A percentile compares a stretch with the other conserved stretches of the same genome.
These are phyloP conservation scores for Myoxocephalus aenaeus DNA, from an alignment of 2,797 vertebrate species.

Conservation along the genomic window DNA sequence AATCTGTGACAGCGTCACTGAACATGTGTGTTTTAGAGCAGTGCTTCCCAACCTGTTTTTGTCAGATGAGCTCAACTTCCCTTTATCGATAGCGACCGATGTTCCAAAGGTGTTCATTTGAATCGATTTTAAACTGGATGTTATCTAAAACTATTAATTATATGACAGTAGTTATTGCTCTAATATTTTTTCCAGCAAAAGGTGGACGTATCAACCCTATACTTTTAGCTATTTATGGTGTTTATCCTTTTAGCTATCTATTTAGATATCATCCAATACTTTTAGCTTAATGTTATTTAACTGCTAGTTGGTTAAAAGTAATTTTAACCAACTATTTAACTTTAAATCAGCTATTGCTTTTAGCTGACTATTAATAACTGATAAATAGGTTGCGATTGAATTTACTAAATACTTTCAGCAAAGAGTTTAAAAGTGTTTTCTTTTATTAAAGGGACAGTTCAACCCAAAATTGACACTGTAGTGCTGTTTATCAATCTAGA, in stretches of 20 bases:
- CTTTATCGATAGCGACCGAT: neutral
- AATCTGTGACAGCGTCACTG: constrained; percentile 44
- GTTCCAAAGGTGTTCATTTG: neutral
- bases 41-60: neutral
- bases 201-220: neutral
- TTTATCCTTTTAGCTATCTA: neutral
- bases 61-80: constrained; percentile 2
- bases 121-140: neutral
- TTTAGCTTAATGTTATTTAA: neutral
- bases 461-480: neutral
- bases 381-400: neutral
- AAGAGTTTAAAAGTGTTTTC: neutral
- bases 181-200: too few species aligned
- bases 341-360: neutral
- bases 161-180: neutral
- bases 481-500: neutral
- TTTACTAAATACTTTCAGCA: neutral
- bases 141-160: neutral
- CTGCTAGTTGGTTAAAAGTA: too few species aligned
- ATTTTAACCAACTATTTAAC: neutral
- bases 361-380: neutral
- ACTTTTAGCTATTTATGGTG: neutral
- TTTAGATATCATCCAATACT: neutral
- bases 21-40: constrained; percentile 20
- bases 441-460: too few species aligned